Percentiles rank a stretch among this genome's conserved stretches.
phyloP scores from a whole-genome alignment of 2,797 vertebrate genomes.

The Pangasius mekongensis region DNA sequence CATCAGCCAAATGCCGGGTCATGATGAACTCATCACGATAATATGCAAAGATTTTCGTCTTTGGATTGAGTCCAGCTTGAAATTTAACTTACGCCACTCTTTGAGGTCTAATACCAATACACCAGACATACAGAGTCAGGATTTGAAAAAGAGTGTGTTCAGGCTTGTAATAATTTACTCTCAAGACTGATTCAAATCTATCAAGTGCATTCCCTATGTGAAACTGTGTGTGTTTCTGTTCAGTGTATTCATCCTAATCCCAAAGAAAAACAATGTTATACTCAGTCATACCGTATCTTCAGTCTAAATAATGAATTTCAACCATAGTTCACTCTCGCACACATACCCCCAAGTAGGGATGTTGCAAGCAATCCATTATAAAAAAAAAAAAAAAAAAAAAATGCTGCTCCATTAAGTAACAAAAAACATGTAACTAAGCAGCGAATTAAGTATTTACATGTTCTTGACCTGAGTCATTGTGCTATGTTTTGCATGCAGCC shows the following conservation, averaged over 20 bases:
- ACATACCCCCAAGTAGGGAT: not conserved
- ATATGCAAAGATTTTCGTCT: conserved; percentile 23
- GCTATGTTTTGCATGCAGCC: conserved; percentile 72
- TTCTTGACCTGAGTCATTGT: not conserved
- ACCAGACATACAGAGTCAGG: conserved; percentile 44
- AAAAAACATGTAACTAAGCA: not conserved
- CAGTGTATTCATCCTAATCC: conserved; percentile 18
- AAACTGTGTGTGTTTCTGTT: not conserved
- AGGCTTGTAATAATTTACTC: conserved; percentile 8
- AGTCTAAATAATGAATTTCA: not conserved
- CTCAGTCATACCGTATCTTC: not conserved
- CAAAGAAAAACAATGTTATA: not conserved
- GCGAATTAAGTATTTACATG: not conserved
- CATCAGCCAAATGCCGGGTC: conserved; percentile 2
- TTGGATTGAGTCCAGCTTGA: conserved; percentile 38
- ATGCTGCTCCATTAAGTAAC: not conserved
- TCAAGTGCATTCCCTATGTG: not conserved
- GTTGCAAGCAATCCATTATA: not conserved
- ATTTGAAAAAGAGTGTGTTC: conserved; percentile 34
- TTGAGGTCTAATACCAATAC: conserved; percentile 36
- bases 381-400: not conserved
- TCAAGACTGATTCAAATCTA: not conserved
- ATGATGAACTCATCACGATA: conserved; percentile 20
- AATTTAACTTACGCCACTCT: conserved; percentile 41
- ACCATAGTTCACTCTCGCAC: not conserved